A percentile compares a stretch with the other conserved stretches of the same genome.
phyloP scores from a whole-genome alignment of 2,797 vertebrate genomes.

The Sebastes melanostomus region DNA sequence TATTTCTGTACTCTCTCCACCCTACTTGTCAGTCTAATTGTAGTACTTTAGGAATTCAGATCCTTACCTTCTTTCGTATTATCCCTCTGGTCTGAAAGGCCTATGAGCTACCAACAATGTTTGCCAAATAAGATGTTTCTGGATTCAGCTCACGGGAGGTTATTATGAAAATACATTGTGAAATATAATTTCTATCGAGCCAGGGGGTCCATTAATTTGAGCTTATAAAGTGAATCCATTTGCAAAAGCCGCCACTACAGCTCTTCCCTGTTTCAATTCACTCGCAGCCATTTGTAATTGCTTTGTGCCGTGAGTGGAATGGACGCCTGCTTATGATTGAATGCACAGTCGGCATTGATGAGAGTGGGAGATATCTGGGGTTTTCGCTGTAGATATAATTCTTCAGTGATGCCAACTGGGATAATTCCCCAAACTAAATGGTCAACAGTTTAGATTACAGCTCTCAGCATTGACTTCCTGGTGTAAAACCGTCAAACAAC shows the following conservation, averaged over 20 bases:
- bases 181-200: conserved; percentile 71
- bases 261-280: conserved; percentile 51
- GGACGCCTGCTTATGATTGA: conserved; percentile 62
- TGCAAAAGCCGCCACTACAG: conserved; percentile 42
- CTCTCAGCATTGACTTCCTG: conserved; percentile 49
- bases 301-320: conserved; percentile 69
- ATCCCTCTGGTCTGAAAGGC: neutral
- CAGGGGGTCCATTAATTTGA: conserved; percentile 66
- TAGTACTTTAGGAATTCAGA: neutral
- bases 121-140: conserved; percentile 40
- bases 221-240: conserved; percentile 65
- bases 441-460: conserved; percentile 69
- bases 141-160: conserved; percentile 42
- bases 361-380: conserved; percentile 48
- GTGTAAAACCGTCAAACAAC: conserved; percentile 53
- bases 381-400: conserved; percentile 55
- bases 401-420: conserved; percentile 52
- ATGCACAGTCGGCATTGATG: conserved; percentile 68
- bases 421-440: conserved; percentile 62
- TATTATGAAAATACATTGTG: conserved; percentile 60
- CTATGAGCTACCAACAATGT: conserved; percentile 16
- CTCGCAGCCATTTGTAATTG: conserved; percentile 73
- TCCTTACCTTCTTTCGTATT: neutral
- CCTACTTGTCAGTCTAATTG: neutral
- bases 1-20: neutral